Base-by-base conservation (phyloP, 1,140 invertebrate species). In the Halyomorpha halys region DNA sequence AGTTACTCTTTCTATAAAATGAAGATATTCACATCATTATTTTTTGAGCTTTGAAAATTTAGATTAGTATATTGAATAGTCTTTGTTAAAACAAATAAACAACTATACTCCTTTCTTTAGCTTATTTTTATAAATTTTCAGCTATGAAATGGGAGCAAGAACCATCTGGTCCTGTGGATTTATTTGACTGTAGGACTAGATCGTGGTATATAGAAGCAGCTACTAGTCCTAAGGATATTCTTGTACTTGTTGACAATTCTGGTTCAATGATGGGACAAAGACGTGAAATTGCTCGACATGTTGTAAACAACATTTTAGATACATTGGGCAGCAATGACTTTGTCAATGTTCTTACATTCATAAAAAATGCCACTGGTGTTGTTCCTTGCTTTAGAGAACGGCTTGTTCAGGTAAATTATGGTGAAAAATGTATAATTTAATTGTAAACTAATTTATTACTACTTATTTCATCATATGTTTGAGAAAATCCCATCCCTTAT, bases 261-360 rank as follows among this genome's bases (percentile, higher is more conserved):
- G 97, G 97, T 23, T 98, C 95, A 44, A 99, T 99, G 94, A 95
- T 87, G 45, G 95, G 96, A 8, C 83, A 92, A 70, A 80, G 93
- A 67, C 84, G 89, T 72, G 89, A 93, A 75, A 97, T 99, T 66
- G 94, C 96, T 8, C 86, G 87, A 72, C 92, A 95, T 71, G 91
- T 97, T 18, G 90, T 97, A 45, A 86, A 90, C 62, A 93, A 93
- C 69, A 96, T 99, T 66, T 78, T 99, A 61, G 94, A 98, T 69
- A 99, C 97, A 0, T 82, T 99, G 21, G 94, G 90, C 64, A 94
- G 97, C 75, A 97, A 99, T 77, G 97, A 99, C 76, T 98, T 93
- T 78, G 95, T 99, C 67, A 97, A 97, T 75, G 89, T 99, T 63
- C 87, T 97, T 73, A 87, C 85, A 49, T 93, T 93, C 78, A 84